Evolutionary conservation across 2,113 vertebrate genomes (phyloP), one percentile per base, ranked within the genome.

Genomic region (Turnix velox): DNA sequence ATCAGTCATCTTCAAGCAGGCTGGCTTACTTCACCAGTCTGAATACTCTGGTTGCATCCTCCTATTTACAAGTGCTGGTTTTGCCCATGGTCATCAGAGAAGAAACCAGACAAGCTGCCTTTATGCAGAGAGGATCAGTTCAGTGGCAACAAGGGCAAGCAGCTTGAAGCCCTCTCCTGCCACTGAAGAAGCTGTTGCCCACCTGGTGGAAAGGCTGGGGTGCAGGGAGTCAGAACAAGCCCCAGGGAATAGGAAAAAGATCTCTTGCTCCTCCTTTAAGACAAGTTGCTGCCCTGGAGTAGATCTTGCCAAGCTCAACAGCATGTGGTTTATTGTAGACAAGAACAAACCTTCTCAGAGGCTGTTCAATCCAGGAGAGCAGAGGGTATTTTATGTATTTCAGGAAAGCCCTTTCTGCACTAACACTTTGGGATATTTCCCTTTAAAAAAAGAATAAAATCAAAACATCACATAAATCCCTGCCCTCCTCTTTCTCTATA

Each of bases 231-330:
- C 73, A 58, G 35, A 55, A 61, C 1, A 46, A 73, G 7, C 7
- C 37, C 23, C 13, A 31, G 2, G 43, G 48, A 72, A 54, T 0
- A 0, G 33, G 39, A n/a, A n/a, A 16, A 16, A 71, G 46, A 23
- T 22, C 18, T 33, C 51, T 0, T 0, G 31, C 6, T 12, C 30
- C 42, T 68, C 28, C 27, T 66, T n/a, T 0, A 0, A 61, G 25
- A 23, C 16, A 31, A 84, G 40, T 9, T 57, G 28, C 27, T 33
- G 9, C 18, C 72, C 85, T 45, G 3, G 43, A 3, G 6, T 7
- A 39, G n/a, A n/a, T 18, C 48, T 55, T 43, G 54, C 61, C 0
- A 5, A 65, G 18, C n/a, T 45, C 65, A 63, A 57, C 11, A 81
- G 37, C 43, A 31, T 16, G 5, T 22, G 66, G 35, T 16, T 63